Evolutionary conservation across 2,113 vertebrate genomes (phyloP).

Genomic region (Accipiter cooperii): DNA sequence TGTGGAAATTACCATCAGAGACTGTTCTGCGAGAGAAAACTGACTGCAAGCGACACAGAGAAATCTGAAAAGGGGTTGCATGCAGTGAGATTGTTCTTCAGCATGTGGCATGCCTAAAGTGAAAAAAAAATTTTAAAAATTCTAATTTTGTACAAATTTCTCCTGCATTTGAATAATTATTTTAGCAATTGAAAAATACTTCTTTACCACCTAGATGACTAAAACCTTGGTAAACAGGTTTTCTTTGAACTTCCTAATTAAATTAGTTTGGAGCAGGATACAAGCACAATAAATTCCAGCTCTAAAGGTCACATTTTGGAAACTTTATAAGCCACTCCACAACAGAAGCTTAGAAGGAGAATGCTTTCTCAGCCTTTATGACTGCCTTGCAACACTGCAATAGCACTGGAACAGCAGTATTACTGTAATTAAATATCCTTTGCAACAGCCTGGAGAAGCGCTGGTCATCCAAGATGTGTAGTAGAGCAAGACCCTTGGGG

Average conservation of each 20-base stretch:
- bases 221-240: background rate
- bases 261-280: constrained; percentile 33
- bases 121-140: background rate
- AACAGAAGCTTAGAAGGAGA: constrained; percentile 29
- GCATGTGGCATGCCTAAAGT: background rate
- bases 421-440: constrained; percentile 18
- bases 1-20: background rate
- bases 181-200: background rate
- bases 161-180: background rate
- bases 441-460: background rate
- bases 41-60: background rate
- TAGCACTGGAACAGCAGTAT: constrained; percentile 27
- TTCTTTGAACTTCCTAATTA: constrained; percentile 44
- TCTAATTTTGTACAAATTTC: background rate
- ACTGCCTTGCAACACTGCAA: background rate
- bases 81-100: background rate
- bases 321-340: constrained; percentile 52
- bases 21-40: background rate
- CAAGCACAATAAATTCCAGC: constrained; percentile 40
- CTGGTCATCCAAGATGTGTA: background rate
- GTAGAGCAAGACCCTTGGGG: background rate
- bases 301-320: constrained; percentile 50
- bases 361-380: constrained; percentile 53
- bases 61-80: background rate
- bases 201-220: background rate